Evolutionary conservation across 2,888 invertebrate species (phyloP).

Genomic region (Cabera pusaria): DNA sequence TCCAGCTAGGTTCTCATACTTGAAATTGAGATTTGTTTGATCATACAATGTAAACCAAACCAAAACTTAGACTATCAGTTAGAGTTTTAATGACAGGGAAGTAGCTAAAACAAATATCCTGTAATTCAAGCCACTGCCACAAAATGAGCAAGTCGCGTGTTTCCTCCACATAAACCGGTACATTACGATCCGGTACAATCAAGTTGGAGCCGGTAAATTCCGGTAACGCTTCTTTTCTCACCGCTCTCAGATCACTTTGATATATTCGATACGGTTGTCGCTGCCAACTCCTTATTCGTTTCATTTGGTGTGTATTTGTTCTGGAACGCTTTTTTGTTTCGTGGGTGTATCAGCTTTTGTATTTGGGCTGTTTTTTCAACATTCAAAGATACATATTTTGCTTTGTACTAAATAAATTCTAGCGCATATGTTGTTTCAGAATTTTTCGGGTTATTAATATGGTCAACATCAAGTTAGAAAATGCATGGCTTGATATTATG

Average conservation of each 20-base stretch:
- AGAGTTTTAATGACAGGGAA: too few relatives aligned
- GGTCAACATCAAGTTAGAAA: too few relatives aligned
- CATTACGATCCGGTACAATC: conserved; percentile 5
- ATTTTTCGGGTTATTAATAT: too few relatives aligned
- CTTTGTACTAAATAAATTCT: too few relatives aligned
- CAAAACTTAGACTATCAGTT: too few relatives aligned
- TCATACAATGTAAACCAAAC: too few relatives aligned
- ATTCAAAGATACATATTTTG: too few relatives aligned
- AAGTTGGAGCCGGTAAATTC: too few relatives aligned
- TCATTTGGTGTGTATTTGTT: conserved; percentile 16
- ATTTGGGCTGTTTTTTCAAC: conserved; percentile 18
- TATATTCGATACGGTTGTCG: conserved; percentile 21
- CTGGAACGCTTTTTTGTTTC: conserved; percentile 9
- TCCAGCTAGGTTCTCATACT: too few relatives aligned
- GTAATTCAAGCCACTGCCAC: conserved; percentile 10
- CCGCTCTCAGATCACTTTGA: conserved; percentile 16
- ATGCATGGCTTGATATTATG: too few relatives aligned
- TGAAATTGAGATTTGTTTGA: too few relatives aligned
- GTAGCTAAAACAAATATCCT: conserved; percentile 20
- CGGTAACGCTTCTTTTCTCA: conserved; percentile 1
- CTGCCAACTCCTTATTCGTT: conserved; percentile 15
- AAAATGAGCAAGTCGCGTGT: conserved; percentile 26
- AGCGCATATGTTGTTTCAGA: too few relatives aligned
- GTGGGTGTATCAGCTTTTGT: conserved; percentile 7
- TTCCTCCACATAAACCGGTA: conserved; percentile 20